phyloP scores from a whole-genome alignment of 2,113 vertebrate genomes.

The Brevimyrus niger region DNA sequence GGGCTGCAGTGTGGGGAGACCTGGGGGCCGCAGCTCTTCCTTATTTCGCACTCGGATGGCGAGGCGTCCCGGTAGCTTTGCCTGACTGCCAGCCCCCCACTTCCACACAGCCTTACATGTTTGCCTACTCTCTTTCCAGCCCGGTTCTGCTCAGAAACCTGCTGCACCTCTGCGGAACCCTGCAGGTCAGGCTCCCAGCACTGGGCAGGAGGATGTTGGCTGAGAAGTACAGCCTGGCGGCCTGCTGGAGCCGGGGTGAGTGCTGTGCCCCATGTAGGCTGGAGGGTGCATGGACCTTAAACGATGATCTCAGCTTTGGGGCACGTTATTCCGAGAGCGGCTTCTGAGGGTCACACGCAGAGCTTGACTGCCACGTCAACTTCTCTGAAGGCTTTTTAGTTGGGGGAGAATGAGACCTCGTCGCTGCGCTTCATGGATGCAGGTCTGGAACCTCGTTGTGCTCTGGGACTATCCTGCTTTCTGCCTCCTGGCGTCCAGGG shows the following conservation, averaged over 20 bases:
- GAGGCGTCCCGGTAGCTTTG: background rate
- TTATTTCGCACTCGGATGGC: background rate
- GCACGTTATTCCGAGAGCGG: background rate
- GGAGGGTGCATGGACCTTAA: background rate
- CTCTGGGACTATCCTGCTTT: background rate
- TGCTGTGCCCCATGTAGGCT: background rate
- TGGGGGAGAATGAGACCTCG: background rate
- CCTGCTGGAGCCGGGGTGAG: constrained; percentile 79
- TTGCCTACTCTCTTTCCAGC: constrained; percentile 49
- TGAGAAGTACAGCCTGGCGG: constrained; percentile 61
- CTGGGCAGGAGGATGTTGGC: constrained; percentile 63
- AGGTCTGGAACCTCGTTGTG: background rate
- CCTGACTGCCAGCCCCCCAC: background rate
- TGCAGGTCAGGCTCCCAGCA: constrained; percentile 58
- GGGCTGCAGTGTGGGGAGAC: background rate
- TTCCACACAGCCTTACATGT: background rate
- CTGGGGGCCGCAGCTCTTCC: background rate
- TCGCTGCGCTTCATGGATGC: background rate
- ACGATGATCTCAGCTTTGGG: background rate
- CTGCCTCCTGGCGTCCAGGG: constrained; percentile 50
- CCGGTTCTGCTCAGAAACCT: constrained; percentile 71
- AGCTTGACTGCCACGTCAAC: background rate
- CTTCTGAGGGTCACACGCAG: background rate
- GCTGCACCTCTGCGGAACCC: constrained; percentile 72
- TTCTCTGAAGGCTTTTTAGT: background rate